Conservation (phyloP, 2,797 vertebrate species). For the Percopsis omiscomaycus region DNA sequence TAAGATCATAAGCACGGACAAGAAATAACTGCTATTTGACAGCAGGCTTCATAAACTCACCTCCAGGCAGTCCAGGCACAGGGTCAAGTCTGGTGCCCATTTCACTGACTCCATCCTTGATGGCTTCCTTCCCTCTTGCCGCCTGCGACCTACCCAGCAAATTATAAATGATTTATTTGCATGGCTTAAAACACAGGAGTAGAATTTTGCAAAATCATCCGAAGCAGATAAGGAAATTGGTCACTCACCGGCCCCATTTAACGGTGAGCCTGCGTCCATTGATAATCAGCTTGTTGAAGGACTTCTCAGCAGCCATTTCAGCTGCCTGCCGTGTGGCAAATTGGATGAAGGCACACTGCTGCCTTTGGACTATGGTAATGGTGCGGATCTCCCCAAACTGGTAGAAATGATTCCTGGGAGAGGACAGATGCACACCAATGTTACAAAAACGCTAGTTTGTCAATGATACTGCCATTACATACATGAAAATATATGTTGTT, state of each 20-base stretch:
- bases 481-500: neutral
- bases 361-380: constrained; percentile 94
- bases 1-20: too few species aligned
- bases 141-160: constrained; percentile 86
- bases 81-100: constrained; percentile 94
- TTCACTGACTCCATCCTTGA: constrained; percentile 90
- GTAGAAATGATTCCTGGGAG: constrained; percentile 91
- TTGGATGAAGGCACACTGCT: constrained; percentile 98
- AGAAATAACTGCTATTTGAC: too few species aligned
- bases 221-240: neutral
- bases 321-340: constrained; percentile 92
- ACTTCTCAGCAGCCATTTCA: constrained; percentile 95
- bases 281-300: constrained; percentile 97
- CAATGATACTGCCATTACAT: too few species aligned
- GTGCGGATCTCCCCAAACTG: constrained; percentile 98
- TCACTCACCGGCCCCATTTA: constrained; percentile 94
- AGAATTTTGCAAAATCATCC: neutral
- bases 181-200: neutral
- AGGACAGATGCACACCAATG: constrained; percentile 10
- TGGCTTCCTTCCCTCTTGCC: constrained; percentile 93
- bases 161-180: neutral
- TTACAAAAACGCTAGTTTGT: neutral
- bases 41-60: constrained; percentile 67
- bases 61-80: constrained; percentile 95
- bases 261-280: constrained; percentile 95